These are phyloP conservation scores for Camponotus floridanus DNA, from an alignment of 1,140 invertebrate genomes.

Conservation along the genomic window DNA sequence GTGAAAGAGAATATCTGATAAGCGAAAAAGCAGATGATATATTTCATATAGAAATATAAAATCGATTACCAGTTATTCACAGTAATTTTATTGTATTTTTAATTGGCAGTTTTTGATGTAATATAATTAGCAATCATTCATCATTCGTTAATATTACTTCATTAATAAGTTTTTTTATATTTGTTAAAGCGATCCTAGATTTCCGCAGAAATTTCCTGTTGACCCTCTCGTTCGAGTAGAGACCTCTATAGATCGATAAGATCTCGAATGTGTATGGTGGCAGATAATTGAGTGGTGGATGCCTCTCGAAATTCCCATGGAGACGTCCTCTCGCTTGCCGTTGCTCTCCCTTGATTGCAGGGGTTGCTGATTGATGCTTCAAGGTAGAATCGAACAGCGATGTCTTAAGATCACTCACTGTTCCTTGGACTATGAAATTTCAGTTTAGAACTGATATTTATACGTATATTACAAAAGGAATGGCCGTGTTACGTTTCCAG, in stretches of 20 bases:
- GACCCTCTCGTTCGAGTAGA: constrained; percentile 17
- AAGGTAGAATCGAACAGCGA: constrained; percentile 63
- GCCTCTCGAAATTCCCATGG: constrained; percentile 76
- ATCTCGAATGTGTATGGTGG: constrained; percentile 69
- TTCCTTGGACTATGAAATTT: constrained; percentile 75
- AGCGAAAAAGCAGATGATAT: neutral
- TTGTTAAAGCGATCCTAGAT: neutral
- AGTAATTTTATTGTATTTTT: neutral
- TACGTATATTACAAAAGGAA: neutral
- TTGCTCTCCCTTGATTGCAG: constrained; percentile 73
- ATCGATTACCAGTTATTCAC: neutral
- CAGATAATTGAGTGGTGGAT: constrained; percentile 75
- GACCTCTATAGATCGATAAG: constrained; percentile 64
- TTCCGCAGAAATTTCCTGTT: constrained; percentile 24
- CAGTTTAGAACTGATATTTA: constrained; percentile 39
- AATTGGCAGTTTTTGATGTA: neutral
- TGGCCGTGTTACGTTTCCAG: constrained; percentile 3
- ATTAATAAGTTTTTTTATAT: constrained; percentile 14
- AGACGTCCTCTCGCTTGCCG: constrained; percentile 69
- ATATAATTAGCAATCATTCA: neutral
- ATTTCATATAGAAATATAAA: neutral
- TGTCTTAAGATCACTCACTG: constrained; percentile 72
- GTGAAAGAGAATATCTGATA: neutral
- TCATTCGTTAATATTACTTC: neutral
- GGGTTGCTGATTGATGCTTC: constrained; percentile 73